A percentile compares a stretch with the other conserved stretches of the same genome.
These are phyloP conservation scores for Hoplostethus mediterraneus DNA, from an alignment of 2,797 vertebrate species.

Conservation along the genomic window DNA sequence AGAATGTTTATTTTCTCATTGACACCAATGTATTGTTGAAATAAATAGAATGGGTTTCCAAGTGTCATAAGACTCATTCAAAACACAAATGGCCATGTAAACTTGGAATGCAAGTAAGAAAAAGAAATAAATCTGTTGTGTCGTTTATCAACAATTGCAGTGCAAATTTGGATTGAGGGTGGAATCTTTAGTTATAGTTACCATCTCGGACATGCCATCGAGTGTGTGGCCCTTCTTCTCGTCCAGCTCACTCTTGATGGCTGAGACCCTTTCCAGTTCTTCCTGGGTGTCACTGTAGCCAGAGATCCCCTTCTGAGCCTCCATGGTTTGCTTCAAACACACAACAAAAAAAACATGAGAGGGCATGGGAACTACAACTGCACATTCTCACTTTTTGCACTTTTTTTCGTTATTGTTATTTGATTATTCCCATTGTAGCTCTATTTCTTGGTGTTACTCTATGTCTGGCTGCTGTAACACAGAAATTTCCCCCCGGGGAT, in stretches of 20 bases:
- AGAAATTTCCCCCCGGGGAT: too few relatives aligned
- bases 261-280: constrained; percentile 94
- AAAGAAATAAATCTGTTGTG: not conserved
- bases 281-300: constrained; percentile 96
- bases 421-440: too few relatives aligned
- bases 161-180: not conserved
- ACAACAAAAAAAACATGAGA: constrained; percentile 17
- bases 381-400: too few relatives aligned
- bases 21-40: not conserved
- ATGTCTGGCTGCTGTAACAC: too few relatives aligned
- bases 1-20: not conserved
- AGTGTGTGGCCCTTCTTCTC: constrained; percentile 93
- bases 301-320: constrained; percentile 94
- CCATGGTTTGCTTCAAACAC: constrained; percentile 88
- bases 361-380: too few relatives aligned
- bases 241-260: constrained; percentile 95
- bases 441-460: too few relatives aligned
- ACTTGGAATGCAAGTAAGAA: not conserved
- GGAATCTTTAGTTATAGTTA: constrained; percentile 67
- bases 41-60: not conserved
- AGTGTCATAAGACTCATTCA: not conserved
- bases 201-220: constrained; percentile 98
- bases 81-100: not conserved
- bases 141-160: not conserved
- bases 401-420: too few relatives aligned